Evolutionary conservation across 2,888 invertebrate genomes (phyloP).

Genomic region (Hermaeophaga mercurialis): DNA sequence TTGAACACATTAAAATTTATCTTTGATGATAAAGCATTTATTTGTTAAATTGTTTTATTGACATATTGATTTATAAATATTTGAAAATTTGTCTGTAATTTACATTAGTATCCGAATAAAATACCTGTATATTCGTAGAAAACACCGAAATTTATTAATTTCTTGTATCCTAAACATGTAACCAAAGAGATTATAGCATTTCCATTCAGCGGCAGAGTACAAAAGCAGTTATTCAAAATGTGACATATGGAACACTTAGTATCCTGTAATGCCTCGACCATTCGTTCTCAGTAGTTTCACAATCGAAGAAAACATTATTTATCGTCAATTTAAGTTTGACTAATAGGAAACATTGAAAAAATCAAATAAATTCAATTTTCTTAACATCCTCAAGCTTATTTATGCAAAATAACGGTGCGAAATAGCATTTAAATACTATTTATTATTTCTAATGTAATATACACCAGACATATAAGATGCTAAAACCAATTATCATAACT

Average conservation of each 20-base stretch:
- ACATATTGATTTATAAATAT: background rate
- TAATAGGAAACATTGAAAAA: constrained; percentile 6
- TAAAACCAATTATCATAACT: constrained; percentile 25
- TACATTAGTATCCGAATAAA: background rate
- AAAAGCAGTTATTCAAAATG: background rate
- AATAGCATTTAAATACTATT: constrained; percentile 12
- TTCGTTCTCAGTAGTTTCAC: constrained; percentile 2
- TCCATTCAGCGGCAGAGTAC: background rate
- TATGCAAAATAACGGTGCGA: constrained; percentile 21
- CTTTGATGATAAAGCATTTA: background rate
- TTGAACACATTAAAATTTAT: background rate
- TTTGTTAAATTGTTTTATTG: background rate
- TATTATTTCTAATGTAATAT: constrained; percentile 16
- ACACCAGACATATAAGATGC: constrained; percentile 6
- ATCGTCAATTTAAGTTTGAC: constrained; percentile 10
- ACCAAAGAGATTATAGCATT: background rate
- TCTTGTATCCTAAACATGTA: background rate
- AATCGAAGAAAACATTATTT: constrained; percentile 8
- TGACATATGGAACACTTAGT: constrained; percentile 3
- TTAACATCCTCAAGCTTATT: constrained; percentile 1
- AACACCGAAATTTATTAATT: background rate
- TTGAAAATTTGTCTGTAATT: background rate
- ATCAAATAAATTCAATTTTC: constrained; percentile 6
- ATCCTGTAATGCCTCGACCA: background rate
- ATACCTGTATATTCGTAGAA: background rate